Evolutionary conservation across 2,888 invertebrate genomes (phyloP).

Genomic region (Listrodromus nycthemerus): DNA sequence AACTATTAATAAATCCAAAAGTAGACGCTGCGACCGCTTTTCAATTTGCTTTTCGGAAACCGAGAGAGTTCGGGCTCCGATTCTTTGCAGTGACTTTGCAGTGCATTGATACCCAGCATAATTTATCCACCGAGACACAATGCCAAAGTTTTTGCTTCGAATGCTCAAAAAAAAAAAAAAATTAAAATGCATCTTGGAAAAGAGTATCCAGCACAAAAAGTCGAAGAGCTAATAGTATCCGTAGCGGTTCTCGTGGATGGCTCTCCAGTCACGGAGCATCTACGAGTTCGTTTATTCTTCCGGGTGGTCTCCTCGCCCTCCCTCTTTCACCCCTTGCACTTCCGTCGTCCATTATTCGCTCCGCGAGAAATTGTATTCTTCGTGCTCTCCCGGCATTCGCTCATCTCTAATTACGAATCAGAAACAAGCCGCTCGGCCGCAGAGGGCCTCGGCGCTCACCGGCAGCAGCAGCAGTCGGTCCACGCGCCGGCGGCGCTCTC

Average conservation of each 20-base stretch:
- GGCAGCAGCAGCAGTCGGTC: neutral
- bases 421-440: slow-evolving; percentile 76
- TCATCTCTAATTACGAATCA: slow-evolving; percentile 83
- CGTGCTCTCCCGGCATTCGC: slow-evolving; percentile 72
- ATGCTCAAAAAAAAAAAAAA: slow-evolving; percentile 15
- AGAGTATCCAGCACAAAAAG: neutral
- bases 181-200: neutral
- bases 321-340: slow-evolving; percentile 43
- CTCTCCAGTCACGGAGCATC: neutral
- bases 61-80: neutral
- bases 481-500: neutral
- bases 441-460: slow-evolving; percentile 28
- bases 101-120: neutral
- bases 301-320: slow-evolving; percentile 70
- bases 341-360: slow-evolving; percentile 75
- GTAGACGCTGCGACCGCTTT: neutral
- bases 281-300: slow-evolving; percentile 61
- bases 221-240: neutral
- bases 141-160: slow-evolving; percentile 24
- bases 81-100: neutral
- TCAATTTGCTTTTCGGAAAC: neutral
- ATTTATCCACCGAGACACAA: slow-evolving; percentile 7
- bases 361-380: slow-evolving; percentile 76
- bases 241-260: neutral
- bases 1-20: neutral